Percentiles rank a stretch among this genome's conserved stretches.
These are phyloP conservation scores for Leucosticte australis DNA, from an alignment of 2,113 vertebrate genomes.

Conservation along the genomic window DNA sequence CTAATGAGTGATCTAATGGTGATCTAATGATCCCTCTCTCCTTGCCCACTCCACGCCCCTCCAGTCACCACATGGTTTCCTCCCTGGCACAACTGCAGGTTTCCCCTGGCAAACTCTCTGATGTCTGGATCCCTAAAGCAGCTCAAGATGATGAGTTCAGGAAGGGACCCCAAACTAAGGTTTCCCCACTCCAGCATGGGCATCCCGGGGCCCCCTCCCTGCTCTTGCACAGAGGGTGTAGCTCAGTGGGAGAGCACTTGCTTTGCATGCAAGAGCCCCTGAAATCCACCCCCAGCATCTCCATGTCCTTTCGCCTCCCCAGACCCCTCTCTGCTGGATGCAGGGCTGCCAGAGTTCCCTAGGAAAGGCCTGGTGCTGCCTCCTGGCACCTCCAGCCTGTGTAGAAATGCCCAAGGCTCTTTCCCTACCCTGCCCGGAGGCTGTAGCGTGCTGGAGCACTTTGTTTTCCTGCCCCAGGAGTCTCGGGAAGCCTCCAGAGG, in stretches of 20 bases:
- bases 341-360: not conserved
- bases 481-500: not conserved
- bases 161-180: not conserved
- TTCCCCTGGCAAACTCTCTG: not conserved
- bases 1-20: too few relatives aligned
- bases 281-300: not conserved
- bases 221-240: too few relatives aligned
- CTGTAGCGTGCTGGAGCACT: not conserved
- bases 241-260: not conserved
- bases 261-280: not conserved
- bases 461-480: not conserved
- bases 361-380: not conserved
- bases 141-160: not conserved
- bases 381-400: not conserved
- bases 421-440: not conserved
- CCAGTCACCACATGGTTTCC: not conserved
- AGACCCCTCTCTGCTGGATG: fast-evolving
- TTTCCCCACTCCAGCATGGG: too few relatives aligned
- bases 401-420: not conserved
- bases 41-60: not conserved
- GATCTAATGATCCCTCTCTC: not conserved
- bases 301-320: not conserved
- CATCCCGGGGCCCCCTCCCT: not conserved
- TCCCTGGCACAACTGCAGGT: not conserved
- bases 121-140: not conserved